A percentile compares a stretch with the other conserved stretches of the same genome.
Evolutionary conservation across 1,140 invertebrate species (phyloP).

Genomic region (Ceratosolen fusciceps): DNA sequence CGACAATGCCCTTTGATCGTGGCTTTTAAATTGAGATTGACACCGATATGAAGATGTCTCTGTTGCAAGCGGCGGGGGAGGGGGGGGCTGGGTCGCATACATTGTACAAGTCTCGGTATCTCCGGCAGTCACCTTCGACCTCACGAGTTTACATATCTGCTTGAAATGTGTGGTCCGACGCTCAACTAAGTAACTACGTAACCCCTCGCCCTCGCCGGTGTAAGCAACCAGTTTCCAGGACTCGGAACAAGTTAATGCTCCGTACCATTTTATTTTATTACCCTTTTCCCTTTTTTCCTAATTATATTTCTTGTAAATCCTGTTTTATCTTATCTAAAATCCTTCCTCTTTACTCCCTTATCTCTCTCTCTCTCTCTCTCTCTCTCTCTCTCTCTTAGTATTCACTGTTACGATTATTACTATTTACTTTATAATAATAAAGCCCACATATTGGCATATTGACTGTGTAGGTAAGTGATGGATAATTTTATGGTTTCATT

Average conservation of each 20-base stretch:
- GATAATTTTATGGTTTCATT: no score
- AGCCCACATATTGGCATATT: no score
- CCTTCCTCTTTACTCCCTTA: no score
- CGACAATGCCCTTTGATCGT: slow-evolving; percentile 34
- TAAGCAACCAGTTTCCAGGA: neutral
- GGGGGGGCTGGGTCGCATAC: slow-evolving; percentile 48
- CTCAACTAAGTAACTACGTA: neutral
- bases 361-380: no score
- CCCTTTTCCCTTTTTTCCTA: no score
- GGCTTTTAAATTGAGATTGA: slow-evolving; percentile 61
- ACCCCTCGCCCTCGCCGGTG: neutral
- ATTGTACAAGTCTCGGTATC: slow-evolving; percentile 61
- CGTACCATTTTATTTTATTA: neutral
- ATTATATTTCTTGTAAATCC: neutral
- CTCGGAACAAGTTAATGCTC: neutral
- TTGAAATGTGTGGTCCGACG: neutral
- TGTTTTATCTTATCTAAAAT: neutral
- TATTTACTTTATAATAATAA: no score
- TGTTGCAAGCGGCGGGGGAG: slow-evolving; percentile 49
- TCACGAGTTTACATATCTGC: slow-evolving; percentile 36
- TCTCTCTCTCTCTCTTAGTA: no score
- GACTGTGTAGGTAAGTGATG: no score
- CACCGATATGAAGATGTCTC: slow-evolving; percentile 56
- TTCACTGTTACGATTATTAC: no score
- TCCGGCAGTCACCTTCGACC: slow-evolving; percentile 58